A percentile compares a stretch with the other conserved stretches of the same genome.
Evolutionary conservation across 2,113 vertebrate genomes (phyloP).

Genomic region (Peromyscus maniculatus): DNA sequence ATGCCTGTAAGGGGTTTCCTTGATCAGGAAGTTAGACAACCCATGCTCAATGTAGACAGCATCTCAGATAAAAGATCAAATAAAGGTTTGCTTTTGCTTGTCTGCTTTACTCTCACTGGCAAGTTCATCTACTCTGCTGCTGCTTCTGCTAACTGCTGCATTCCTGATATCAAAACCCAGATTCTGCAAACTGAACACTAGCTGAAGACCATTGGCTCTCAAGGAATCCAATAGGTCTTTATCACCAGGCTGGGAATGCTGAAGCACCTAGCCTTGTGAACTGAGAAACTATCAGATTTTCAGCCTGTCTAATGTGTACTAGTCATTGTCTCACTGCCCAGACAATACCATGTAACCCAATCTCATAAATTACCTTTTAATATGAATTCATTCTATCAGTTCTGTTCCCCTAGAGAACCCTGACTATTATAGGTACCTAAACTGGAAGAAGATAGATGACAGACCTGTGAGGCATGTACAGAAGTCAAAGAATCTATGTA

Average conservation of each 20-base stretch:
- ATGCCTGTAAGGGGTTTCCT: not conserved
- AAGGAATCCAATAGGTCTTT: too few relatives aligned
- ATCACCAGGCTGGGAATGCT: not conserved
- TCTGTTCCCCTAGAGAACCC: not conserved
- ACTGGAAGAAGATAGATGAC: not conserved
- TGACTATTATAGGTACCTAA: not conserved
- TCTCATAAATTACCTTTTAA: not conserved
- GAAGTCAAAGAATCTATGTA: conserved; percentile 24
- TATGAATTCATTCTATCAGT: too few relatives aligned
- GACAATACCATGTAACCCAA: not conserved
- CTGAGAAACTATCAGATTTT: not conserved
- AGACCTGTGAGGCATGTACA: not conserved
- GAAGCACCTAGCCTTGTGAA: not conserved
- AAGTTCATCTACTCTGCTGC: not conserved
- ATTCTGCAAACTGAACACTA: not conserved
- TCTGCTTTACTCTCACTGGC: not conserved
- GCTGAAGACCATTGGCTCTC: not conserved
- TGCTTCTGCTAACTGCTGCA: not conserved
- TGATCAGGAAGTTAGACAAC: not conserved
- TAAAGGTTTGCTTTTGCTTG: not conserved
- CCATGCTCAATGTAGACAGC: not conserved
- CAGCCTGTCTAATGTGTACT: not conserved
- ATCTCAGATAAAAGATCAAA: not conserved
- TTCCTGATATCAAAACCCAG: not conserved
- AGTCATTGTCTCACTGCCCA: not conserved